Evolutionary conservation across 2,797 vertebrate genomes (phyloP), one percentile per base, ranked within the genome.

Genomic region (Hydrocynus forskahlii): DNA sequence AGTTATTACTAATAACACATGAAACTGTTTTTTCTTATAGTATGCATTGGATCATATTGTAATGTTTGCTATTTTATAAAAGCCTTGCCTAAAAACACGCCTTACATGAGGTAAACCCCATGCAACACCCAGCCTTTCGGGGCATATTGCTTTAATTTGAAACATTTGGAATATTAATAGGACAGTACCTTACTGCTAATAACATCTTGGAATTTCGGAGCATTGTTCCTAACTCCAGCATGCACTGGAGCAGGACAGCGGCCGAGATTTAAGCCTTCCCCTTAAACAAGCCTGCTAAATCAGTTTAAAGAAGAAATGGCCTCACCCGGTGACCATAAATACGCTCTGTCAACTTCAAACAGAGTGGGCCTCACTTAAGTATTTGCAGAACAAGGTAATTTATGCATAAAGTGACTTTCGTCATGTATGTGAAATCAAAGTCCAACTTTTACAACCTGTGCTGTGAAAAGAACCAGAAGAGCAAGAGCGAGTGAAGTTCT

Each of bases 401-500:
- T 96, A 96, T 96, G 95, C 94, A 96, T 92, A 94, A 96, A 95
- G 94, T 94, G 93, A 90, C 93, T 94, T 95, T 96, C 95, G 92
- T 95, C 95, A 96, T 95, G 94, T 96, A 96, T 94, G 93, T 95
- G 93, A 95, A 97, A 96, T 97, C 95, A 96, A 96, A 97, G 96
- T 95, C 94, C 95, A 96, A 96, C 94, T 94, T 97, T 98, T 97
- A 97, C 91, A 94, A 94, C 93, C 94, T 97, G 96, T 90, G 89
- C 80, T 85, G 92, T 96, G 96, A 98, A 94, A 91, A 89, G 94
- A 95, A 92, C 92, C 97, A 99, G 96, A 93, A 94, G 90, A 84
- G 85, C 86, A 83, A 85, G 88, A 88, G 89, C 88, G 91, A 88
- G 78, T 86, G 80, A 80, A 63, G 62, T 71, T 45, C 50, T 23